phyloP scores from a whole-genome alignment of 2,888 invertebrate species.

The Tenthredo amoena region DNA sequence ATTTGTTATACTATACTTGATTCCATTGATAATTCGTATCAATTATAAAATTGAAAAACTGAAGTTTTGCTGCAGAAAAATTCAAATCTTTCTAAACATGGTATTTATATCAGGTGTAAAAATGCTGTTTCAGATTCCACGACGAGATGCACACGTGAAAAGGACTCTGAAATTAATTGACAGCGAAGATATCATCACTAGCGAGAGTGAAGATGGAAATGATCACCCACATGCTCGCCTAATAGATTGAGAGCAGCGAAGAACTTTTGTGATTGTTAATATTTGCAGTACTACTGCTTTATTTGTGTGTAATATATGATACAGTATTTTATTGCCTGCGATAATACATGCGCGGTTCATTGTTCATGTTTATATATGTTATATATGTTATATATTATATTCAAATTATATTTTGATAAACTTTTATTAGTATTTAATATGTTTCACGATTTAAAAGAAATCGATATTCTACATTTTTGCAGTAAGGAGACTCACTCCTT shows the following conservation, averaged over 20 bases:
- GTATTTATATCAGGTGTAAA: not conserved
- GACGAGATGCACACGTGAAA: not conserved
- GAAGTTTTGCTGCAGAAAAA: not conserved
- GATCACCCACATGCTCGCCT: slow-evolving; percentile 25
- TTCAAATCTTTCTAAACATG: not conserved
- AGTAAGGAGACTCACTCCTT: not conserved
- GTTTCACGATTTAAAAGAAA: not conserved
- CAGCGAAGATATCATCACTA: slow-evolving; percentile 25
- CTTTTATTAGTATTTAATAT: slow-evolving; percentile 37
- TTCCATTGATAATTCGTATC: not conserved
- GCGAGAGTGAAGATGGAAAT: slow-evolving; percentile 45
- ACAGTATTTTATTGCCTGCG: slow-evolving; percentile 41
- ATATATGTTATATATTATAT: slow-evolving; percentile 29
- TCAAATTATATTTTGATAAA: slow-evolving; percentile 41
- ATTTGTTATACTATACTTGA: not conserved
- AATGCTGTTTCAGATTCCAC: not conserved
- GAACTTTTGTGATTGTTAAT: not conserved
- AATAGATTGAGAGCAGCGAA: slow-evolving; percentile 7
- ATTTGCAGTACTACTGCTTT: slow-evolving; percentile 6
- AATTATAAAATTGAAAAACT: not conserved
- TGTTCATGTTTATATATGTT: slow-evolving; percentile 2
- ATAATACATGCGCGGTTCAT: slow-evolving; percentile 6
- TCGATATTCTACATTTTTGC: not conserved
- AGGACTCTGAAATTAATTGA: slow-evolving; percentile 15
- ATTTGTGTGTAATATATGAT: slow-evolving; percentile 12